These are phyloP conservation scores for Odontamblyopus lacepedii DNA, from an alignment of 2,797 vertebrate genomes.

Conservation along the genomic window DNA sequence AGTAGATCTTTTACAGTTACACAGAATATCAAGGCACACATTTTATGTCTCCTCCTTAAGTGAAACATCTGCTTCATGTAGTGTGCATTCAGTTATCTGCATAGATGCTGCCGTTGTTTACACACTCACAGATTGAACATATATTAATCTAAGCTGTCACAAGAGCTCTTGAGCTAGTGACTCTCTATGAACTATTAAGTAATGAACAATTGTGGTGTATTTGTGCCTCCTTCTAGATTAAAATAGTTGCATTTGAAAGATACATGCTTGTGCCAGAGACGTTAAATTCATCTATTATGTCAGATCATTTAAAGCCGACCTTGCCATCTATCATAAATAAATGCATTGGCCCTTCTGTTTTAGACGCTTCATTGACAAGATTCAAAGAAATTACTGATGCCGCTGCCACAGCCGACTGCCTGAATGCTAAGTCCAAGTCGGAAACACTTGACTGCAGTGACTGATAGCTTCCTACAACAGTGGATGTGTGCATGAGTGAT, in stretches of 20 bases:
- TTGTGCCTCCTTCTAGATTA: conserved; percentile 12
- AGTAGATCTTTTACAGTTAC: background rate
- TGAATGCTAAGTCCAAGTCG: conserved; percentile 65
- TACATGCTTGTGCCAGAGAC: conserved; percentile 18
- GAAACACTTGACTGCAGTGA: conserved; percentile 63
- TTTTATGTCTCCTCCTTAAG: conserved; percentile 17
- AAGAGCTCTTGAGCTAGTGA: background rate
- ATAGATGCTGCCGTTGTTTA: conserved; percentile 35
- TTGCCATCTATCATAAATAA: conserved; percentile 54
- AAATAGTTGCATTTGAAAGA: conserved; percentile 27
- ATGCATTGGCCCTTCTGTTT: conserved; percentile 62
- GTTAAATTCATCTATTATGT: conserved; percentile 28
- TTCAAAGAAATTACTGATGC: conserved; percentile 67
- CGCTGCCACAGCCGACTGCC: conserved; percentile 49
- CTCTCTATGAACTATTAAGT: background rate
- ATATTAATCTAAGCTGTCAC: background rate
- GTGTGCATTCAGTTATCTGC: background rate
- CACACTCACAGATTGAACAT: background rate
- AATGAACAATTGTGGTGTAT: background rate
- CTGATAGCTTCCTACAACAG: conserved; percentile 72
- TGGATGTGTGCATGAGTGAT: conserved; percentile 64
- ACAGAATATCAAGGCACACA: background rate
- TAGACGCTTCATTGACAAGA: conserved; percentile 67
- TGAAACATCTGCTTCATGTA: background rate
- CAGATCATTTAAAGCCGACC: conserved; percentile 39